phyloP scores from a whole-genome alignment of 2,888 invertebrate genomes.

The Thysanoteuthis rhombus region DNA sequence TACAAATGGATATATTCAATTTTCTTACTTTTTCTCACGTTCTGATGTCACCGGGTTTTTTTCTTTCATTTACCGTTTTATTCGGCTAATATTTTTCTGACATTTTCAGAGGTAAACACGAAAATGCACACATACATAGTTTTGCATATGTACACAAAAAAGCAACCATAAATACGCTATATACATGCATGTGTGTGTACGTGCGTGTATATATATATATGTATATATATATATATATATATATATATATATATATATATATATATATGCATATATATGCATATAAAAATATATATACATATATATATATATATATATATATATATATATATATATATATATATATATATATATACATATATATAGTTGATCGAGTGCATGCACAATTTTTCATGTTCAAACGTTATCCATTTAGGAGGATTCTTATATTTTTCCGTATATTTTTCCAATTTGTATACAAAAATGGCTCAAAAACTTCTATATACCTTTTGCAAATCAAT shows the following conservation, averaged over 20 bases:
- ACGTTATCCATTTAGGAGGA: no score
- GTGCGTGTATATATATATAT: not conserved
- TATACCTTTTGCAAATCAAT: no score
- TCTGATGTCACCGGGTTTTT: not conserved
- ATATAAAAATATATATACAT: not conserved
- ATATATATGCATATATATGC: not conserved
- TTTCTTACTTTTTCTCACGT: not conserved
- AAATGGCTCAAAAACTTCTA: no score
- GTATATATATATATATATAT: conserved; percentile 12
- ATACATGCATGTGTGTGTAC: no score
- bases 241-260: not conserved
- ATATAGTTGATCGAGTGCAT: no score
- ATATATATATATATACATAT: not conserved
- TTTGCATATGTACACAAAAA: no score
- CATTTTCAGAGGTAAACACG: not conserved
- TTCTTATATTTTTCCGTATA: no score
- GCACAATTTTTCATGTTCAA: no score
- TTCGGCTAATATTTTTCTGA: not conserved
- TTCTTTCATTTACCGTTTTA: conserved; percentile 12
- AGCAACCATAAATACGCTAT: no score
- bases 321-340: not conserved
- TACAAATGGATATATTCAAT: conserved; percentile 12
- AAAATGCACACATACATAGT: not conserved
- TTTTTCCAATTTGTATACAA: no score
- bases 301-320: not conserved